Base-by-base conservation (phyloP, 2,888 invertebrate genomes). In the Aleiodes testaceus region DNA sequence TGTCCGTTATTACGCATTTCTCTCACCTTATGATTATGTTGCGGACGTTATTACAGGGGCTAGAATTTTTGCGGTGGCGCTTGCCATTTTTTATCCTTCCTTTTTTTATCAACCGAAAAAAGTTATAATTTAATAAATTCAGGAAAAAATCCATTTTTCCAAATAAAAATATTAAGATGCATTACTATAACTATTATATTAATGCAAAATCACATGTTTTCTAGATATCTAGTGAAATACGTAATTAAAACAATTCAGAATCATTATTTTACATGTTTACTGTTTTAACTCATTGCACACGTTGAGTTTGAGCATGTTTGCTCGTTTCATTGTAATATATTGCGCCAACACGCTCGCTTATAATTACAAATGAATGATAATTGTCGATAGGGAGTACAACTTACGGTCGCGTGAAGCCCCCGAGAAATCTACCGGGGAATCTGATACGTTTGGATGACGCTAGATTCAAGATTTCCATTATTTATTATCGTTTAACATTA, bases 1-100 rank as follows among this genome's bases (percentile, higher is more conserved):
- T 82, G 78, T 81, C 78, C 78, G 79, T 80, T 80, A 82, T 84
- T 84, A 85, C 79, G 78, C 77, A 75, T 79, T 83, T 81, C 81
- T 79, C 75, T 76, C 70, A 76, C 77, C 77, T 75, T 73, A 75
- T 75, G 79, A 81, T 82, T 80, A 80, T 76, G 71, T 76, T 69
- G 72, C 63, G 72, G 72, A 69, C 69, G 70, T 75, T 74, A 78
- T 79, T 74, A 74, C 68, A 14, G 30, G 47, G 42, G 20, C 26
- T 36, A 2, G 66, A 55, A 11, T 52, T 11, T 16, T n/a, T 71
- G 44, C 14, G n/a, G 59, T 52, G 26, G 22, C 66, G 26, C 55
- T 30, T 26, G 36, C 9, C 9, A 9, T 1, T 36, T 36, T 7
- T 7, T 36, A 6, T 9, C 7, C 3, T 36, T 11, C 9, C 11